A percentile compares a stretch with the other conserved stretches of the same genome.
Evolutionary conservation across 2,888 invertebrate species (phyloP).

Genomic region (Apamea anceps): DNA sequence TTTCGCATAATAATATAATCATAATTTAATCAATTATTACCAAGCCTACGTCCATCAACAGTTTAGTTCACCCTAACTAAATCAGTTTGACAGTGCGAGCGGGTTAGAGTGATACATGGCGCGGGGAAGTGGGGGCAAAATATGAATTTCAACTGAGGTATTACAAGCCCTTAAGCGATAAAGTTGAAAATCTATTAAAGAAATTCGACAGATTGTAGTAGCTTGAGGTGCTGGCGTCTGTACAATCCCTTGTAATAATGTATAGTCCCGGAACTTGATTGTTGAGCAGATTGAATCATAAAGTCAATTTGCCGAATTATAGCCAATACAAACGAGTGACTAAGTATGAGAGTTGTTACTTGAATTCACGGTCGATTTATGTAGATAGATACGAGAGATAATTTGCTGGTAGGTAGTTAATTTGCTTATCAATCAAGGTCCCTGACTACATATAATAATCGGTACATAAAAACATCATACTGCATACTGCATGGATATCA

Average conservation of each 20-base stretch:
- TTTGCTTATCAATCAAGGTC: slow-evolving; percentile 6
- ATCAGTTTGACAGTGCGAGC: too few relatives aligned
- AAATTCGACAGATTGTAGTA: too few relatives aligned
- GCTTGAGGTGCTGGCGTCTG: too few relatives aligned
- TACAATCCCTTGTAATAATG: background rate
- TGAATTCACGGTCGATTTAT: background rate
- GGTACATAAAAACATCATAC: background rate
- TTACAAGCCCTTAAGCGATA: too few relatives aligned
- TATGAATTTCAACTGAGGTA: too few relatives aligned
- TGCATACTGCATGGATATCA: slow-evolving; percentile 15
- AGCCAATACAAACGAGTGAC: background rate
- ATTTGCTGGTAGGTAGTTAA: background rate
- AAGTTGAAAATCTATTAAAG: too few relatives aligned
- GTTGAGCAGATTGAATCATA: background rate
- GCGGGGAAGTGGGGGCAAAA: too few relatives aligned
- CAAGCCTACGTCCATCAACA: too few relatives aligned
- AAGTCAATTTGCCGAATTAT: background rate
- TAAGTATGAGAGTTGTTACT: background rate
- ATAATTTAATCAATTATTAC: too few relatives aligned
- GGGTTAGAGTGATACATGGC: too few relatives aligned
- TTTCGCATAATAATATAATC: too few relatives aligned
- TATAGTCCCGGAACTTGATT: background rate
- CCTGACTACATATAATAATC: background rate
- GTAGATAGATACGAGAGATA: background rate
- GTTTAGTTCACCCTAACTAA: too few relatives aligned